phyloP scores from a whole-genome alignment of 2,888 invertebrate species.

The Stenchaetothrips biformis region DNA sequence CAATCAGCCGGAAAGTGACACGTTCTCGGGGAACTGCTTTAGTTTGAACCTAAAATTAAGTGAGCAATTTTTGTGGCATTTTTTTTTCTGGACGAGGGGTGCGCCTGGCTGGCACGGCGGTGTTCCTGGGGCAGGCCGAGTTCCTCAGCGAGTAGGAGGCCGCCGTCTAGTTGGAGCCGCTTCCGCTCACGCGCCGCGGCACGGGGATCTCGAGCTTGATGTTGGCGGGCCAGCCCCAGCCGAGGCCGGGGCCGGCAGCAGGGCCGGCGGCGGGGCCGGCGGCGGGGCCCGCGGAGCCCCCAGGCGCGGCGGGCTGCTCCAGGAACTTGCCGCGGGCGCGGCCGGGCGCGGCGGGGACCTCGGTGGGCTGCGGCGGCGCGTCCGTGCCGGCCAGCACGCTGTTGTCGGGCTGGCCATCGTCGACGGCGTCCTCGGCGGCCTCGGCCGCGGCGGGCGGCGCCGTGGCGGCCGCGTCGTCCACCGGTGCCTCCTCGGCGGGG shows the following conservation, averaged over 20 bases:
- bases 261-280: slow-evolving; percentile 35
- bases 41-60: neutral
- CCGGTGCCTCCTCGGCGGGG: slow-evolving; percentile 36
- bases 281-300: slow-evolving; percentile 33
- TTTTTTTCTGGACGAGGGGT: neutral
- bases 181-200: slow-evolving; percentile 28
- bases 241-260: slow-evolving; percentile 28
- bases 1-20: too few species aligned
- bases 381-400: slow-evolving; percentile 6
- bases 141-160: slow-evolving; percentile 19
- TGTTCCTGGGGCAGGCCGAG: slow-evolving; percentile 6
- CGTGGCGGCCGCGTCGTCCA: slow-evolving; percentile 26
- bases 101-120: neutral
- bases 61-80: neutral
- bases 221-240: slow-evolving; percentile 27
- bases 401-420: slow-evolving; percentile 4
- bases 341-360: neutral
- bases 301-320: slow-evolving; percentile 8
- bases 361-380: neutral
- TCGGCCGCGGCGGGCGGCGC: slow-evolving; percentile 18
- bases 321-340: slow-evolving; percentile 16
- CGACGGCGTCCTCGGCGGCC: slow-evolving; percentile 18
- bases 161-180: neutral
- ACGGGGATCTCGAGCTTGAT: slow-evolving; percentile 9
- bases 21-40: neutral